Base-by-base conservation (phyloP, 37 sponge, comb jelly and placozoan species). In the Ianthella basta region DNA sequence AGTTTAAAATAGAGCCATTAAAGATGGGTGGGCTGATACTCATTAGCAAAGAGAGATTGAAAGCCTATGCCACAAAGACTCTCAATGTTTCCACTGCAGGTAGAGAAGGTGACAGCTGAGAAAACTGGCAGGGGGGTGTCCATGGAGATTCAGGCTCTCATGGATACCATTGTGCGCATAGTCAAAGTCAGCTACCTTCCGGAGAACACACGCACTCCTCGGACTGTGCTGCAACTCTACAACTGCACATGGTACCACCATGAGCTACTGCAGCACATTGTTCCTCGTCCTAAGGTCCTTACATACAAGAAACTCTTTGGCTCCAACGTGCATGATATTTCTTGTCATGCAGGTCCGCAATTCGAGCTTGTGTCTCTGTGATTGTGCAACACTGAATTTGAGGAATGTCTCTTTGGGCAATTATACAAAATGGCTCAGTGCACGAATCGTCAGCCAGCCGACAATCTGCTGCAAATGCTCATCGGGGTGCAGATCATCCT, bases 361-460 rank as follows among this genome's bases (percentile, higher is more conserved):
- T 85, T 53, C 24, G 77, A 85, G 60, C 34, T 59, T 5, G 12
- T 85, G 1, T 74, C 53, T 23, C 21, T 85, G n/a, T 5, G 34
- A 14, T 85, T 77, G 18, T 40, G 54, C 29, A 85, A 85, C 36
- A 69, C 85, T 12, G 85, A 85, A n/a, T 66, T 40, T 35, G 72
- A 85, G 2, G 86, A 86, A 40, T 44, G 86, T 54, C 56, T 79
- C 3, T 79, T 86, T 74, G 75, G 66, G 16, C 86, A 86, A 64
- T 30, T 57, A 20, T 56, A 56, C 29, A 59, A 56, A 23, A 56
- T 83, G 3, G 59, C 59, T 2, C 44, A 72, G 60, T 57, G 37
- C 21, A 85, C 60, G 59, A 85, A 85, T 36, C 56, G 84, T 14
- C 55, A 84, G 8, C 73, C 84, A 72, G 74, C 41, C 6, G 72